phyloP scores from a whole-genome alignment of 2,888 invertebrate species.

The Monopis laevigella region DNA sequence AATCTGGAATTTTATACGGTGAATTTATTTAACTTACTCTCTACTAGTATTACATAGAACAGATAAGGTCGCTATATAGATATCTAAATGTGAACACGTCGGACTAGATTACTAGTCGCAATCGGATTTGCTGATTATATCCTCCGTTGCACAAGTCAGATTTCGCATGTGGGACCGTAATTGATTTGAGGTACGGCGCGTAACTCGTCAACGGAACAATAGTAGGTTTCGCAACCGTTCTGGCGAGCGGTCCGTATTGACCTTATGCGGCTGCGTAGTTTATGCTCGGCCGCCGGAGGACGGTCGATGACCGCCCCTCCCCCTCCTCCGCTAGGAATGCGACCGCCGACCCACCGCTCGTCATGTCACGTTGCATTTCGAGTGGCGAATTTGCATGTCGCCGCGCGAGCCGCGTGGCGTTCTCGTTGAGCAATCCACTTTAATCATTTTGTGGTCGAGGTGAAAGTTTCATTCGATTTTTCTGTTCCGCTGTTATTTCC shows the following conservation, averaged over 20 bases:
- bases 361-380: constrained; percentile 56
- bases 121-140: constrained; percentile 37
- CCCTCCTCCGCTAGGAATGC: constrained; percentile 47
- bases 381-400: constrained; percentile 55
- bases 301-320: constrained; percentile 59
- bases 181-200: constrained; percentile 31
- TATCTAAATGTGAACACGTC: too few species aligned
- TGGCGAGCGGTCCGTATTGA: constrained; percentile 34
- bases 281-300: constrained; percentile 57
- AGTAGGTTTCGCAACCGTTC: constrained; percentile 42
- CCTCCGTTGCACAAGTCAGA: constrained; percentile 36
- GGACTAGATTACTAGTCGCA: too few species aligned
- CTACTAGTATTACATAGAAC: too few species aligned
- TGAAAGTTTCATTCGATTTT: constrained; percentile 25
- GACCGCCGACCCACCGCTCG: constrained; percentile 26
- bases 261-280: constrained; percentile 63
- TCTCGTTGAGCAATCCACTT: constrained; percentile 23
- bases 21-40: too few species aligned
- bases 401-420: constrained; percentile 29
- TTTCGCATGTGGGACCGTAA: constrained; percentile 42
- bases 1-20: too few species aligned
- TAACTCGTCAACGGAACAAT: constrained; percentile 38
- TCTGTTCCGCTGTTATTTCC: constrained; percentile 24
- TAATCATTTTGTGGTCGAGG: constrained; percentile 26
- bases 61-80: too few species aligned